Evolutionary conservation across 2,888 invertebrate species (phyloP).

Genomic region (Cephus sareptanus): DNA sequence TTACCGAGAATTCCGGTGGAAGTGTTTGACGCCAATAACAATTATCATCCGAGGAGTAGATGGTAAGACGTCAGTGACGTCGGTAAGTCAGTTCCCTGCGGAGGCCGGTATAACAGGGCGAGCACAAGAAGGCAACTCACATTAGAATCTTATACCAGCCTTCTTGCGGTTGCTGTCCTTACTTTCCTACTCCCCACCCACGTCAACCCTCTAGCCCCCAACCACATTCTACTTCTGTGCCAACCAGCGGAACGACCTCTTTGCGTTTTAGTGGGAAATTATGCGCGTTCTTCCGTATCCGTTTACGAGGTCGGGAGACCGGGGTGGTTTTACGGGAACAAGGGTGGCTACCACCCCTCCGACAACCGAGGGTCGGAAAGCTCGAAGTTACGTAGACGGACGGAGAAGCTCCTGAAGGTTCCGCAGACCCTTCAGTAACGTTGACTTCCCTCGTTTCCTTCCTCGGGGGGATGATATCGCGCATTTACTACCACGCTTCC

Average conservation of each 20-base stretch:
- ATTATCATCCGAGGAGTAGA: too few species aligned
- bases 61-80: too few species aligned
- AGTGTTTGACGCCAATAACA: too few species aligned
- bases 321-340: constrained; percentile 8
- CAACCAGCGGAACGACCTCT: constrained; percentile 47
- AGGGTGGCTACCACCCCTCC: too few species aligned
- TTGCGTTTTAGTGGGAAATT: constrained; percentile 60
- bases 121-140: too few species aligned
- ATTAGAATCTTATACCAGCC: too few species aligned
- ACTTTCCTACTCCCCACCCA: background rate
- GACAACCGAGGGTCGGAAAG: too few species aligned
- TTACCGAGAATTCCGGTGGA: too few species aligned
- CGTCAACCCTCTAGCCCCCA: background rate
- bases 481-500: constrained; percentile 21
- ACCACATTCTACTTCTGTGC: constrained; percentile 8
- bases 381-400: constrained; percentile 14
- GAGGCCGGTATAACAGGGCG: too few species aligned
- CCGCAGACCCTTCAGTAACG: constrained; percentile 2
- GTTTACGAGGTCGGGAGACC: constrained; percentile 50
- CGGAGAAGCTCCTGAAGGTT: constrained; percentile 15
- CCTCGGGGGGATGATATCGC: constrained; percentile 24
- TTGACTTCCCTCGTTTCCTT: too few species aligned
- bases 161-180: too few species aligned
- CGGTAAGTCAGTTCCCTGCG: too few species aligned
- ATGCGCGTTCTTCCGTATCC: constrained; percentile 56